A percentile compares a stretch with the other conserved stretches of the same genome.
These are phyloP conservation scores for Hypomesus transpacificus DNA, from an alignment of 2,113 vertebrate genomes.

Conservation along the genomic window DNA sequence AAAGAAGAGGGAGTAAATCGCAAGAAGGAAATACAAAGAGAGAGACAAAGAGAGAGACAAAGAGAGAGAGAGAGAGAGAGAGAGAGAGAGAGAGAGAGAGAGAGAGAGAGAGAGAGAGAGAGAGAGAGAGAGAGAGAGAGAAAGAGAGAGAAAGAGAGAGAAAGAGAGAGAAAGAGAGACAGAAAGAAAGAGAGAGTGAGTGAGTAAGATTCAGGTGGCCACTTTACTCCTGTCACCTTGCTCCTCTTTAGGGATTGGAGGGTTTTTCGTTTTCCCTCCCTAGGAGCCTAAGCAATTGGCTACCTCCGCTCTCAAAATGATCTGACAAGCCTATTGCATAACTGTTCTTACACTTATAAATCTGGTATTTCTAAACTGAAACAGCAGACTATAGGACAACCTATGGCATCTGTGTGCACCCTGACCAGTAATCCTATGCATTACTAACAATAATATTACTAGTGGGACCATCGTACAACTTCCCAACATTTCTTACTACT, in stretches of 20 bases:
- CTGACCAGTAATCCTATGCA: too few relatives aligned
- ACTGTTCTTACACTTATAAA: too few relatives aligned
- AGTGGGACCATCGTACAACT: too few relatives aligned
- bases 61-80: background rate
- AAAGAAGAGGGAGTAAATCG: background rate
- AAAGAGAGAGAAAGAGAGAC: conserved; percentile 38
- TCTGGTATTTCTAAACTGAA: too few relatives aligned
- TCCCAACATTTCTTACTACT: too few relatives aligned
- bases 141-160: conserved; percentile 34
- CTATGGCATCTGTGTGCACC: too few relatives aligned
- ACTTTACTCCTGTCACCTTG: conserved; percentile 81
- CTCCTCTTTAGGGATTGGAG: conserved; percentile 74
- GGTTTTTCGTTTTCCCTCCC: conserved; percentile 47
- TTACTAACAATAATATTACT: too few relatives aligned
- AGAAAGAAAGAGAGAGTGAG: conserved; percentile 34
- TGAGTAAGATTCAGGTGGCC: conserved; percentile 80
- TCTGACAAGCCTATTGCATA: too few relatives aligned
- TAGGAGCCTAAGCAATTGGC: conserved; percentile 53
- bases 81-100: background rate
- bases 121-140: conserved; percentile 8
- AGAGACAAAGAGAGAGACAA: conserved; percentile 42
- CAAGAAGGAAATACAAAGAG: background rate
- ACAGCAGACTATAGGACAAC: too few relatives aligned
- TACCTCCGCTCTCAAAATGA: conserved; percentile 1
- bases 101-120: conserved; percentile 6